phyloP scores from a whole-genome alignment of 2,888 invertebrate species.

The Caenorhabditis afra region DNA sequence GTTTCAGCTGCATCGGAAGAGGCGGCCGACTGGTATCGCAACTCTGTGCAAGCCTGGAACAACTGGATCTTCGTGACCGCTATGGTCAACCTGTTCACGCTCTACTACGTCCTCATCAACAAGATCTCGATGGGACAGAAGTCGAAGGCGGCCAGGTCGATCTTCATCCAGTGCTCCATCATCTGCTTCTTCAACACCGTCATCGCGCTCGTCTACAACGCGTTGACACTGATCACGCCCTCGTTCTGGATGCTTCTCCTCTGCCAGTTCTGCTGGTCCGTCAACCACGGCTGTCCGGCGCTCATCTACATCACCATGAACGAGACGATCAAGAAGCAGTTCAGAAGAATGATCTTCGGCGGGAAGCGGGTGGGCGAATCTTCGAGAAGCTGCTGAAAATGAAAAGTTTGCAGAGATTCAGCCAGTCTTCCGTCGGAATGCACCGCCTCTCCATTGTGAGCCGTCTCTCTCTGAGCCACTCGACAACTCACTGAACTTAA shows the following conservation, averaged over 20 bases:
- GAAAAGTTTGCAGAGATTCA: no score
- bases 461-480: no score
- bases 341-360: slow-evolving; percentile 20
- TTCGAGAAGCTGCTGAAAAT: no score
- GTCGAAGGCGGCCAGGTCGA: slow-evolving; percentile 41
- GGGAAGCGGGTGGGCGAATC: no score
- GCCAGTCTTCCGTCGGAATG: no score
- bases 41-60: slow-evolving; percentile 35
- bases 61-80: slow-evolving; percentile 43
- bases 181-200: slow-evolving; percentile 50
- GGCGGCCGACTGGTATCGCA: slow-evolving; percentile 32
- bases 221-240: slow-evolving; percentile 24
- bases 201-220: slow-evolving; percentile 37
- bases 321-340: slow-evolving; percentile 37
- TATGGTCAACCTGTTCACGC: slow-evolving; percentile 34
- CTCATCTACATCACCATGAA: slow-evolving; percentile 42
- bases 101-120: slow-evolving; percentile 35
- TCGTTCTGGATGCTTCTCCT: slow-evolving; percentile 33
- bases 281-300: slow-evolving; percentile 28
- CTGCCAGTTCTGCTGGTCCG: slow-evolving; percentile 19
- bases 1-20: slow-evolving; percentile 5
- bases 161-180: slow-evolving; percentile 45
- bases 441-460: no score
- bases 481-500: no score
- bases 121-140: slow-evolving; percentile 39